Percentiles rank a stretch among this genome's conserved stretches.
Evolutionary conservation across 2,888 invertebrate genomes (phyloP).

Genomic region (Conomelus anceps): DNA sequence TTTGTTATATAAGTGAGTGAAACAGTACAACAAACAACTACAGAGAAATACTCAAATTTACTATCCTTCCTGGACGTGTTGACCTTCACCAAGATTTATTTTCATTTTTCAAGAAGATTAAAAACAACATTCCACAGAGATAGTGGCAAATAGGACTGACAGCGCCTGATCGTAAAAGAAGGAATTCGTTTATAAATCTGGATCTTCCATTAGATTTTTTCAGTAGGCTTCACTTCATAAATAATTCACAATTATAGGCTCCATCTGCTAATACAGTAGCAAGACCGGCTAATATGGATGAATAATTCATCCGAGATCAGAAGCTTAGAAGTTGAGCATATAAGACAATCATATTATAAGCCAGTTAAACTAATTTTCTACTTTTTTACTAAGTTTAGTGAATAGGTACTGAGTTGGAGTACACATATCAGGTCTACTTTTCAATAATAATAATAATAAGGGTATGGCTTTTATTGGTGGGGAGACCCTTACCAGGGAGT

Average conservation of each 20-base stretch:
- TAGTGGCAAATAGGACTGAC: neutral
- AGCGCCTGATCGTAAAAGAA: neutral
- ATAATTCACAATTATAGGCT: neutral
- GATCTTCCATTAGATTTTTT: neutral
- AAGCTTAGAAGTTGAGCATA: neutral
- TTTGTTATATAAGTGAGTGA: too few relatives aligned
- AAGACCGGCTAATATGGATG: neutral
- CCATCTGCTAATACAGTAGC: neutral
- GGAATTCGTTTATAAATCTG: neutral
- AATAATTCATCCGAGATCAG: neutral
- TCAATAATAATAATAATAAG: too few relatives aligned
- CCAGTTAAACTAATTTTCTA: too few relatives aligned
- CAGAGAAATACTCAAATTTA: neutral
- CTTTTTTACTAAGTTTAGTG: too few relatives aligned
- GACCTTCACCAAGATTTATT: neutral
- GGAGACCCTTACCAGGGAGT: too few relatives aligned
- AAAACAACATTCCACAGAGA: neutral
- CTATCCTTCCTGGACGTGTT: neutral
- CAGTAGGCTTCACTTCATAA: neutral
- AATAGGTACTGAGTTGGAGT: too few relatives aligned
- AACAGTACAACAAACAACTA: neutral
- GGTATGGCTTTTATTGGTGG: too few relatives aligned
- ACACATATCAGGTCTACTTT: too few relatives aligned
- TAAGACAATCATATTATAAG: neutral
- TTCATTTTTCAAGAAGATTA: neutral